Conservation (phyloP, 2,888 invertebrate genomes). For the Orchestes rusci region DNA sequence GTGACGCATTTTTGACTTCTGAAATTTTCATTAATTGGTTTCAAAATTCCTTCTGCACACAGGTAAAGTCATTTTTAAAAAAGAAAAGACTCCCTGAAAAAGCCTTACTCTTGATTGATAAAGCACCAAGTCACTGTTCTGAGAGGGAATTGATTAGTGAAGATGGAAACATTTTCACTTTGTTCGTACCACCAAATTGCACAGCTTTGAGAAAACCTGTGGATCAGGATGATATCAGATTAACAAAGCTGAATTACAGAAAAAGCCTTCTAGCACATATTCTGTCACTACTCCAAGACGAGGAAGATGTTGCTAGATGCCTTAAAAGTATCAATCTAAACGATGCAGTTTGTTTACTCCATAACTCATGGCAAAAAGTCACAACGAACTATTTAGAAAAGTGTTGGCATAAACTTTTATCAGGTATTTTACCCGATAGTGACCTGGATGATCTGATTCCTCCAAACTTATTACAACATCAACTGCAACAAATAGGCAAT, state of each 20-base stretch:
- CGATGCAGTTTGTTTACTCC: slow-evolving; percentile 13
- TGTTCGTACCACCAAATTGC: slow-evolving; percentile 18
- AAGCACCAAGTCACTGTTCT: slow-evolving; percentile 15
- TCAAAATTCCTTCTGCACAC: neutral
- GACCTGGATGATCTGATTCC: slow-evolving; percentile 13
- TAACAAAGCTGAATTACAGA: slow-evolving; percentile 17
- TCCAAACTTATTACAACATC: slow-evolving; percentile 8
- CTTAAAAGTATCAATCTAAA: slow-evolving; percentile 13
- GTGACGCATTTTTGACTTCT: slow-evolving; percentile 2
- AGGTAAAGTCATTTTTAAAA: slow-evolving; percentile 2
- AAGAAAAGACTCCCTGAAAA: slow-evolving; percentile 3
- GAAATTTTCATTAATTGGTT: neutral
- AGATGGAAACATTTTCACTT: slow-evolving; percentile 14
- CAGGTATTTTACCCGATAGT: slow-evolving; percentile 10
- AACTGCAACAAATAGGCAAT: no score
- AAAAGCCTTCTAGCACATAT: slow-evolving; percentile 13
- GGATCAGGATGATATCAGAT: slow-evolving; percentile 16
- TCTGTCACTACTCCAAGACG: slow-evolving; percentile 1
- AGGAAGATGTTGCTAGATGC: slow-evolving; percentile 7
- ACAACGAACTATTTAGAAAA: slow-evolving; percentile 15
- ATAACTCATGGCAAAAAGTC: slow-evolving; percentile 13
- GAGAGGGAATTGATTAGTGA: slow-evolving; percentile 12
- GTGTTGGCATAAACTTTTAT: slow-evolving; percentile 13
- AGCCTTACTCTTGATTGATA: slow-evolving; percentile 13
- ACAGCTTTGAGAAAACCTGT: slow-evolving; percentile 19